A percentile compares a stretch with the other conserved stretches of the same genome.
phyloP scores from a whole-genome alignment of 2,113 vertebrate species.

The Cnemophilus loriae region DNA sequence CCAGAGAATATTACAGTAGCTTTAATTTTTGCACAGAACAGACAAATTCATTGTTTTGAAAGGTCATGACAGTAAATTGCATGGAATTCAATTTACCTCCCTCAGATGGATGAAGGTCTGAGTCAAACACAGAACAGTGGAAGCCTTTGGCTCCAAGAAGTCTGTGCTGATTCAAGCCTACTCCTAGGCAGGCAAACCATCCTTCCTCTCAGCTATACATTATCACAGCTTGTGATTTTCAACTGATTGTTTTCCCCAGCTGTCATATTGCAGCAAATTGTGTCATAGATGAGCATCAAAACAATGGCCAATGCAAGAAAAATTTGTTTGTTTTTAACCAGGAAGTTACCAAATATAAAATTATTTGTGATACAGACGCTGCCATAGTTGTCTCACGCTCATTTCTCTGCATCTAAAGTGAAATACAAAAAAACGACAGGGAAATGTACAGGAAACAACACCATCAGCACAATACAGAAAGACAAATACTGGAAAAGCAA shows the following conservation, averaged over 20 bases:
- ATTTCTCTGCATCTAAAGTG: background rate
- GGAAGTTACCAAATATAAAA: background rate
- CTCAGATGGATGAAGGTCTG: background rate
- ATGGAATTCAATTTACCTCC: conserved; percentile 27
- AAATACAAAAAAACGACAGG: background rate
- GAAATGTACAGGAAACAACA: background rate
- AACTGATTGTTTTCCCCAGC: background rate
- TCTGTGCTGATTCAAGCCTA: conserved; percentile 4
- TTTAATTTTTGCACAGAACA: conserved; percentile 4
- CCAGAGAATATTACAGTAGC: background rate
- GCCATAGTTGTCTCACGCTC: background rate
- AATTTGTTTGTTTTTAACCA: background rate
- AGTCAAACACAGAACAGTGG: background rate
- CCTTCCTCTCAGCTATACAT: background rate
- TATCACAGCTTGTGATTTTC: background rate
- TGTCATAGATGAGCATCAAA: background rate
- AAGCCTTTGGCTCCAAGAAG: conserved; percentile 19
- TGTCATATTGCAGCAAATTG: background rate
- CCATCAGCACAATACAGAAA: background rate
- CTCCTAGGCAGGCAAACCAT: background rate
- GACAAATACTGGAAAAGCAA: background rate
- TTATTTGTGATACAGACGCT: background rate
- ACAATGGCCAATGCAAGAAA: background rate
- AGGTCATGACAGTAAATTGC: conserved; percentile 5
- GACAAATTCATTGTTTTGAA: background rate